Conservation (phyloP, 2,888 invertebrate genomes). For the Tenthredo livida region DNA sequence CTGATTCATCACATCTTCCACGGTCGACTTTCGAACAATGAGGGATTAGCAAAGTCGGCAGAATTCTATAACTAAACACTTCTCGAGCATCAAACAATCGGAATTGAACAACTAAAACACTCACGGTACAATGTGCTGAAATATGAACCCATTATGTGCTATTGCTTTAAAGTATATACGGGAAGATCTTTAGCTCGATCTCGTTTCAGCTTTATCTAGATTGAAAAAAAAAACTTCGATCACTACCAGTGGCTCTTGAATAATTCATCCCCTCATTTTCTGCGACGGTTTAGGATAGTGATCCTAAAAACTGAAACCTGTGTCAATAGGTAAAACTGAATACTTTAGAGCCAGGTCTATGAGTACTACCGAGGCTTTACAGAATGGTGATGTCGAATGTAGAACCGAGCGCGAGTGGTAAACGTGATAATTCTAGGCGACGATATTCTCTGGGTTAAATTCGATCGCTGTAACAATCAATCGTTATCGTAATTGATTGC, state of each 20-base stretch:
- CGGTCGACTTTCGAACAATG: too few species aligned
- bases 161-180: neutral
- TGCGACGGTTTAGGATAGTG: neutral
- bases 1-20: neutral
- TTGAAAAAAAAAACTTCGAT: neutral
- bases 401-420: neutral
- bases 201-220: neutral
- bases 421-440: conserved; percentile 8
- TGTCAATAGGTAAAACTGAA: neutral
- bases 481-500: conserved; percentile 73
- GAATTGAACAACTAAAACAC: neutral
- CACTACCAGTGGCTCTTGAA: neutral
- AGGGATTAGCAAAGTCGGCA: too few species aligned
- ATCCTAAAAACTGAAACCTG: neutral
- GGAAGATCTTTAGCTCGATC: neutral
- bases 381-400: neutral
- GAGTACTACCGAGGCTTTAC: neutral
- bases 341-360: neutral
- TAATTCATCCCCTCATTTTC: neutral
- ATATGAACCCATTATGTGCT: neutral
- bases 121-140: neutral
- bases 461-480: conserved; percentile 60
- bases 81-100: too few species aligned
- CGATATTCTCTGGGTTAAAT: conserved; percentile 40
- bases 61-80: too few species aligned